Evolutionary conservation across 2,888 invertebrate genomes (phyloP), one percentile per base, ranked within the genome.

Genomic region (Dorcus parallelipipedus): DNA sequence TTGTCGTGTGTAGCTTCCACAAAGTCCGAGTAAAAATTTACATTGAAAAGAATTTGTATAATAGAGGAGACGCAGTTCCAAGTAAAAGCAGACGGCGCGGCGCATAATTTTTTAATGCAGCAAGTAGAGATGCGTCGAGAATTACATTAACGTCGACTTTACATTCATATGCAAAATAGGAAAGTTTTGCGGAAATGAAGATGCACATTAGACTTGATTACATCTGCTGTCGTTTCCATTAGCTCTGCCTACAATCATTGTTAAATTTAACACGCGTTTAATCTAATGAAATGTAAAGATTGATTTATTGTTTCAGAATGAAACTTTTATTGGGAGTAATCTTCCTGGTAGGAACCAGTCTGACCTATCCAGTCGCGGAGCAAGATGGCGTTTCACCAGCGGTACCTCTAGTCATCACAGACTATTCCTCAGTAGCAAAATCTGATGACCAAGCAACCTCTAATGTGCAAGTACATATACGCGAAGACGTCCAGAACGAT

Each of bases 291-390:
- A 7, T 33, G 6, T 33, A 33, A 33, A 5, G 7, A 33, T 33
- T 33, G 26, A 33, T 33, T 33, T 33, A 33, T 33, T 33, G 26
- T 33, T 33, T 8, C 82, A 86, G 85, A 79, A 88, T 86, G 86
- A 86, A 85, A 82, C 78, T 86, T 73, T 79, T 86, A 75, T 70
- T 86, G 72, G 73, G 86, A 74, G 81, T 82, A 70, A 74, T 86
- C 72, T 81, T 85, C 75, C 78, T 85, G 69, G 81, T 82, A 74
- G 81, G 73, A 52, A 73, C 77, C 20, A 78, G 74, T 38, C 69
- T 83, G 70, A 82, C 85, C 41, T 83, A 84, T 82, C 88, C 88
- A 51, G 78, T 87, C 45, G 85, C 83, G 41, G 86, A 86, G 58
- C 75, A 77, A 41, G 73, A 73, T 54, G 64, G 66, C 49, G 58